A percentile compares a stretch with the other conserved stretches of the same genome.
phyloP scores from a whole-genome alignment of 2,113 vertebrate species.

The Pollachius pollachius region DNA sequence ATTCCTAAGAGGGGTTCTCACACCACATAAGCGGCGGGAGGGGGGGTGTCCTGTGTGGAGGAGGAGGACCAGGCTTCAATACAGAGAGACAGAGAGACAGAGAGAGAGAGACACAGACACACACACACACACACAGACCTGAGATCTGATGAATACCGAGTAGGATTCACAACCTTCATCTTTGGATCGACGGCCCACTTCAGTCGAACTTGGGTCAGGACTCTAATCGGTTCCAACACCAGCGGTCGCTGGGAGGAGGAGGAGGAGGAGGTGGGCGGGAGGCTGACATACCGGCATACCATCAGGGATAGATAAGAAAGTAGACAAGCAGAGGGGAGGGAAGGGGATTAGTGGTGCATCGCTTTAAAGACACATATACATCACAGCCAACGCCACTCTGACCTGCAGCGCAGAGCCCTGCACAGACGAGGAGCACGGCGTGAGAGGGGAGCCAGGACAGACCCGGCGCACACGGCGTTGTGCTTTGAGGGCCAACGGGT shows the following conservation, averaged over 20 bases:
- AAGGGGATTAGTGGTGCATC: conserved; percentile 8
- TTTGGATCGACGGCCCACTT: no score
- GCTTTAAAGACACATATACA: not conserved
- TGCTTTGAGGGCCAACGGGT: not conserved
- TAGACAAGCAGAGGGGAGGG: not conserved
- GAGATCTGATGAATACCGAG: no score
- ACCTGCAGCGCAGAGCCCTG: not conserved
- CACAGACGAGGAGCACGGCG: not conserved
- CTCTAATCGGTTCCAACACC: conserved; percentile 27
- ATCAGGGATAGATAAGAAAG: conserved; percentile 35
- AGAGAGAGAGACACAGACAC: not conserved
- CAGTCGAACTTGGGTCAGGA: no score
- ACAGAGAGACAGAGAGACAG: conserved; percentile 11
- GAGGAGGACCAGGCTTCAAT: conserved; percentile 12
- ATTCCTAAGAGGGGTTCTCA: conserved; percentile 14
- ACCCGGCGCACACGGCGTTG: not conserved
- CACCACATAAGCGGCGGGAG: not conserved
- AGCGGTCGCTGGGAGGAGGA: conserved; percentile 22
- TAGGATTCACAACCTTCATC: no score
- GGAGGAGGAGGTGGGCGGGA: conserved; percentile 38
- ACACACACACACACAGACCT: no score
- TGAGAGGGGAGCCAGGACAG: not conserved
- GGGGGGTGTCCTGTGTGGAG: not conserved
- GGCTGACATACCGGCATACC: conserved; percentile 31
- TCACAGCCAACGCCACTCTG: not conserved